Base-by-base conservation (phyloP, 2,797 vertebrate genomes). In the Moxostoma hubbsi region DNA sequence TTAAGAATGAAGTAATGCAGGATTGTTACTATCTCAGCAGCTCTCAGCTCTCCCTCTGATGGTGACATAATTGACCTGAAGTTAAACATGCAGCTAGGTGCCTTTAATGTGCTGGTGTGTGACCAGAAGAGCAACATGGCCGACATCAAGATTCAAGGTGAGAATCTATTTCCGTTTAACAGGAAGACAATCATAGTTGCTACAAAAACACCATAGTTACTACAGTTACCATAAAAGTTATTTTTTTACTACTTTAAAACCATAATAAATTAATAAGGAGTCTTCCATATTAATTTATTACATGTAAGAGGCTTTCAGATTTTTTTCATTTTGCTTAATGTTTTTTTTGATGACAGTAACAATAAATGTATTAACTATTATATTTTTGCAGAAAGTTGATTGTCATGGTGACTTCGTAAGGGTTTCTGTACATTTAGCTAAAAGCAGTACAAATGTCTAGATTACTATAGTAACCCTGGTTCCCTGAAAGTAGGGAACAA, bases 81-180 rank as follows among this genome's bases (percentile, higher is more conserved):
- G 84, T 83, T 97, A 68, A 87, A 87, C 59, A 93, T 96, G 88
- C 90, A 92, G n/a, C 89, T 99, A 53, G 96, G 94, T 81, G 93
- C 96, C 7, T 96, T 99, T 85, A 94, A 94, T 53, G 74, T 98
- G n/a, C 84, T 94, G 50, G 89, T 98, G 59, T 97, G 97, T 86
- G 95, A 98, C 89, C 94, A 93, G 88, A 92, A 87, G 7, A 92
- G 90, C 86, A 90, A 89, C 81, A 97, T 97, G 87, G 97, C 96
- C 36, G 95, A 98, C 86, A 96, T 99, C 79, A 96, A 93, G 86
- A 93, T 99, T 90, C 94, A 94, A 88, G 98, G 98, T 98, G 82
- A 87, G 59, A 57, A 54, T 59, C 46, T 13, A n/a, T 69, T 69
- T 36, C 16, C 1, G 15, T 49, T 71, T 36, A 36, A 36, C 36